Conservation (phyloP, 2,113 vertebrate genomes). For the Gadus macrocephalus region DNA sequence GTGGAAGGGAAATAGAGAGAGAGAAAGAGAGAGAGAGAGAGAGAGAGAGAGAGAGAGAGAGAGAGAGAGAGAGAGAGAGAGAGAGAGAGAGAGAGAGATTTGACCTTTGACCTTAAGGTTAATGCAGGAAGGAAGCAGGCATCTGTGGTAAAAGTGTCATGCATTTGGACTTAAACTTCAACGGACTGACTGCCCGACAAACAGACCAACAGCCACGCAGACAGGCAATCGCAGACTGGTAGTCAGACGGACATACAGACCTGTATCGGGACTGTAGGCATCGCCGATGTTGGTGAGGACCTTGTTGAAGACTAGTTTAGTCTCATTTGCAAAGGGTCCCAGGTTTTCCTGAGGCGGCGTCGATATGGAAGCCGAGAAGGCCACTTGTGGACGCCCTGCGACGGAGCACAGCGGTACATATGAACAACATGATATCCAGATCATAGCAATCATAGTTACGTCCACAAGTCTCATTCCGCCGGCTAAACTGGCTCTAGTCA, state of each 20-base stretch:
- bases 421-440: too few species aligned
- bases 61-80: neutral
- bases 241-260: neutral
- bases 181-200: neutral
- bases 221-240: too few species aligned
- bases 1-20: neutral
- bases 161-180: neutral
- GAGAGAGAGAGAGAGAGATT: neutral
- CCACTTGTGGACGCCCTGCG: neutral
- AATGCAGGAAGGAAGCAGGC: too few species aligned
- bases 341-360: neutral
- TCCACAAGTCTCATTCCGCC: too few species aligned
- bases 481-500: too few species aligned
- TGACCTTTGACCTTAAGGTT: too few species aligned
- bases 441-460: too few species aligned
- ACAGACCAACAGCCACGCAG: too few species aligned
- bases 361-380: neutral
- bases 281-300: slow-evolving; percentile 34
- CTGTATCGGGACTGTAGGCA: slow-evolving; percentile 29
- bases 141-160: too few species aligned
- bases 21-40: too few species aligned
- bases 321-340: slow-evolving; percentile 23
- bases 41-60: neutral
- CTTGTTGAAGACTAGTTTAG: slow-evolving; percentile 32
- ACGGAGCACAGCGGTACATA: neutral